Base-by-base conservation (phyloP, 2,113 vertebrate species). In the Prinia subflava region DNA sequence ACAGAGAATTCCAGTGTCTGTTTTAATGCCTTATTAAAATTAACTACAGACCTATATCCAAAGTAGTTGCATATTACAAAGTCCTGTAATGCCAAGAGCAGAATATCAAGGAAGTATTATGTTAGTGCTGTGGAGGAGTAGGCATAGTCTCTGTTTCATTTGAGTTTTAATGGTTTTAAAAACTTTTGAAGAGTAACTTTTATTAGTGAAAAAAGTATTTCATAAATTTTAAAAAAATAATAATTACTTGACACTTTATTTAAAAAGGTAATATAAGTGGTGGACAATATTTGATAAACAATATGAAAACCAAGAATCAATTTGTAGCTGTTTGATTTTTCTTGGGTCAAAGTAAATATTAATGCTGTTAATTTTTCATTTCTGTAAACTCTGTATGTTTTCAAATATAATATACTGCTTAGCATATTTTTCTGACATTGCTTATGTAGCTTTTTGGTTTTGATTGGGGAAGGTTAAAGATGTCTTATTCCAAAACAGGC, bases 401-500 rank as follows among this genome's bases (percentile, higher is more conserved):
- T 52, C 24, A 71, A 84, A 91, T 62, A 13, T 76, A 60, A 37
- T 82, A 31, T 4, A 21, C 22, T 47, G 5, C 23, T 52, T 75
- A 21, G 8, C 7, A 15, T 42, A 18, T 67, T 55, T 74, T 78
- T 50, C 21, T 57, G 7, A 37, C 65, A 1, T 31, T 60, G 21
- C 13, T 77, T 76, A 15, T 17, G 7, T 46, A 50, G 37, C 22
- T 9, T 70, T 79, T 79, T 90, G 8, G 2, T 15, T 62, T 88
- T 37, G 18, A 31, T 24, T 78, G 17, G 10, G 2, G 41, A 30
- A 57, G 6, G 16, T 31, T 71, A 53, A 53, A 70, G 18, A 35
- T n/a, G 6, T 82, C 10, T 86, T 90, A 60, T 59, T 55, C 4
- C 71, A 53, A 50, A 80, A 62, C 96, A 99, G 99, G 97, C 97